phyloP scores from a whole-genome alignment of 2,797 vertebrate species.

The Pangasius krempfi region DNA sequence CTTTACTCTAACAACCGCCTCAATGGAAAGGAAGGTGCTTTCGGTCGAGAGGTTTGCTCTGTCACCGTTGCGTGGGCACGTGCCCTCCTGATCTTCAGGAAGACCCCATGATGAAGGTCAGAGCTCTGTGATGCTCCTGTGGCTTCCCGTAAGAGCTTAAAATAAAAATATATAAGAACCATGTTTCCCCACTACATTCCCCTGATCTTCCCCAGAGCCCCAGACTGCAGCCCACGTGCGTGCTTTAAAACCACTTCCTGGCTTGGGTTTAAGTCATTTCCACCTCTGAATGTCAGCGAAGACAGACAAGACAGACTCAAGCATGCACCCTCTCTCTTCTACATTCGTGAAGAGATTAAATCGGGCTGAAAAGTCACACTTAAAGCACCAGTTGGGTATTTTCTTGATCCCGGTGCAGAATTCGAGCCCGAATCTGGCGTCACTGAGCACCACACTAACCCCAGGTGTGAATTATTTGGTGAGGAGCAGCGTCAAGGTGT shows the following conservation, averaged over 20 bases:
- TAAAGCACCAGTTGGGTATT: not conserved
- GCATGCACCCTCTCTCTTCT: not conserved
- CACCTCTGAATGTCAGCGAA: not conserved
- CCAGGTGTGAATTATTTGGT: constrained; percentile 10
- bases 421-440: not conserved
- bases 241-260: constrained; percentile 44
- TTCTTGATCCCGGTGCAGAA: not conserved
- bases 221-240: not conserved
- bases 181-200: constrained; percentile 8
- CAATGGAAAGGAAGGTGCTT: constrained; percentile 43
- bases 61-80: constrained; percentile 31
- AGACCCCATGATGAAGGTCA: constrained; percentile 59
- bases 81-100: constrained; percentile 36
- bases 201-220: constrained; percentile 11
- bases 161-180: not conserved
- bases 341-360: not conserved
- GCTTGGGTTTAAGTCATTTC: constrained; percentile 14
- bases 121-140: constrained; percentile 28
- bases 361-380: not conserved
- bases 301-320: not conserved
- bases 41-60: constrained; percentile 9
- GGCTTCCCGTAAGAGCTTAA: constrained; percentile 39
- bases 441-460: not conserved
- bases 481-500: not conserved
- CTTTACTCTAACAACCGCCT: not conserved